These are phyloP conservation scores for Hymenochirus boettgeri DNA, from an alignment of 2,113 vertebrate species.

Conservation along the genomic window DNA sequence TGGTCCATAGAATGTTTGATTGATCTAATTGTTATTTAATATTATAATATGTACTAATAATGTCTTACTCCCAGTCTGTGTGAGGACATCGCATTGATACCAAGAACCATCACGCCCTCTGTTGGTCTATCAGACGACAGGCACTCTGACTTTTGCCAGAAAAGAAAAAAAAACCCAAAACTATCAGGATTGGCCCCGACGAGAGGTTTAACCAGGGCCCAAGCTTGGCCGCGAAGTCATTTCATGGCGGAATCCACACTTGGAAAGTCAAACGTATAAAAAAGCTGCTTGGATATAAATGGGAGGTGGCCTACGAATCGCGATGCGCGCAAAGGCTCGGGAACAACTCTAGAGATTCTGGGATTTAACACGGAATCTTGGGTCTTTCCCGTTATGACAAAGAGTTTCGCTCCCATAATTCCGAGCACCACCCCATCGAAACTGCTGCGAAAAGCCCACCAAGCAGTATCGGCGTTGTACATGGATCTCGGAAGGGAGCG, in stretches of 20 bases:
- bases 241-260: constrained; percentile 70
- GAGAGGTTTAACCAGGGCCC: constrained; percentile 90
- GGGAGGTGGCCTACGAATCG: constrained; percentile 78
- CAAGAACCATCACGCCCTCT: constrained; percentile 74
- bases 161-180: constrained; percentile 70
- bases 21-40: too few species aligned
- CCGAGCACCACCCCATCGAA: constrained; percentile 58
- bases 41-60: too few species aligned
- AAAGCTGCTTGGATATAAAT: constrained; percentile 84
- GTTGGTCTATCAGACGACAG: constrained; percentile 73
- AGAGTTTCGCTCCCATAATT: constrained; percentile 74
- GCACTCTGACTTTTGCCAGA: constrained; percentile 70
- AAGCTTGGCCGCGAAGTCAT: constrained; percentile 67
- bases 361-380: constrained; percentile 81
- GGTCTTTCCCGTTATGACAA: constrained; percentile 83
- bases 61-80: constrained; percentile 55
- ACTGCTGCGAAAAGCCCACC: constrained; percentile 60
- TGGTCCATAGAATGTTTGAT: too few species aligned
- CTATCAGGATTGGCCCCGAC: constrained; percentile 62
- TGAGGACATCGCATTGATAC: constrained; percentile 66
- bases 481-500: constrained; percentile 76
- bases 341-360: constrained; percentile 72
- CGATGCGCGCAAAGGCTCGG: constrained; percentile 77
- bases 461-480: constrained; percentile 73
- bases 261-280: constrained; percentile 77